Percentiles rank a stretch among this genome's conserved stretches.
Conservation (phyloP, 64 coral and sea anemone species). For the Pocillopora damicornis region DNA sequence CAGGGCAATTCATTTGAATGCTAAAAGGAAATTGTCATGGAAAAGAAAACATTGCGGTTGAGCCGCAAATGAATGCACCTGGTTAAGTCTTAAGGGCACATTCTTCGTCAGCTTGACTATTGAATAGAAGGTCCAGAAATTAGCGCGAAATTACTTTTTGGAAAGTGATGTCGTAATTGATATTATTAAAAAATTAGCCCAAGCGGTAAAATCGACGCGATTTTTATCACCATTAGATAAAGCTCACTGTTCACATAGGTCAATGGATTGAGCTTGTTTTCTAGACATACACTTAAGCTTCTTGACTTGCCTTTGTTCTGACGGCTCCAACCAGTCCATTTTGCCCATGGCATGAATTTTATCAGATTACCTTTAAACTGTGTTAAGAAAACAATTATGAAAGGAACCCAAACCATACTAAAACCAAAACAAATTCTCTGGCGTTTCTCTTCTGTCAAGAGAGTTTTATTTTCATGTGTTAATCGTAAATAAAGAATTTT, state of each 20-base stretch:
- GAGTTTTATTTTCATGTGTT: too few species aligned
- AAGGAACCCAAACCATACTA: too few species aligned
- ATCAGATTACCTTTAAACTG: not conserved
- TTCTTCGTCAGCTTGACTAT: not conserved
- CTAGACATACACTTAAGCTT: slow-evolving; percentile 13
- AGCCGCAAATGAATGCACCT: not conserved
- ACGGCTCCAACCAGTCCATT: not conserved
- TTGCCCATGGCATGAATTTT: not conserved
- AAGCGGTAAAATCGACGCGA: not conserved
- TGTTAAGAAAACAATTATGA: not conserved
- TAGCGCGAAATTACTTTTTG: slow-evolving; percentile 23
- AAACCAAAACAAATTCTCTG: too few species aligned
- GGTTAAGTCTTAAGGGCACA: not conserved
- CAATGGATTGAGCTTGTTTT: not conserved
- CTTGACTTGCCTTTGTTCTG: not conserved
- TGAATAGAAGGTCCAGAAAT: slow-evolving; percentile 8
- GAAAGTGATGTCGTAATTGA: not conserved
- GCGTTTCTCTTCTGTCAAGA: too few species aligned
- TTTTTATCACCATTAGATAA: not conserved
- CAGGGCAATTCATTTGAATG: not conserved
- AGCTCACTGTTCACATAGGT: not conserved
- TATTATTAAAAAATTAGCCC: slow-evolving; percentile 1
- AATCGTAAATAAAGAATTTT: too few species aligned
- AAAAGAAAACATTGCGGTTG: not conserved
- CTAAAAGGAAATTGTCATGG: not conserved